Base-by-base conservation (phyloP, 2,888 invertebrate species). In the Chamaedrilus cognettii region DNA sequence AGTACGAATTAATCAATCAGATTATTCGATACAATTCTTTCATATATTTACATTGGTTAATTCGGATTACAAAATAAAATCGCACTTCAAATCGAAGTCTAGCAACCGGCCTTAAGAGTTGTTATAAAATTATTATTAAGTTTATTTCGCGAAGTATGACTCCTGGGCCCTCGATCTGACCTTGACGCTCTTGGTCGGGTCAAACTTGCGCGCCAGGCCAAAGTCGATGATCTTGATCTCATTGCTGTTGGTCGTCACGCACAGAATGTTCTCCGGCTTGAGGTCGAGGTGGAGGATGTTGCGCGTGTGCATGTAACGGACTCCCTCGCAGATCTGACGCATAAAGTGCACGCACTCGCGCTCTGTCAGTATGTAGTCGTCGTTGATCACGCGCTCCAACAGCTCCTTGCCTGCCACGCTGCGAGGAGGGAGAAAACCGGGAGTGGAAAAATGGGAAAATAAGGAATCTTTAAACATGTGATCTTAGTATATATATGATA, bases 241-340 rank as follows among this genome's bases (percentile, higher is more conserved):
- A 86, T 99, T 98, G 59, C 97, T 96, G 65, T 93, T 90, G 82
- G 92, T 92, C 65, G 96, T 94, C 32, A 98, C 88, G 80, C 98
- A 99, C 64, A 99, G 88, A 76, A 99, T 96, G 85, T 99, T 99
- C 85, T 99, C 99, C 23, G 99, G 99, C 89, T 99, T 99, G 87
- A 99, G 90, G 82, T 99, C 99, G 65, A 99, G 87, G 86, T 99
- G 99, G 66, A 99, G 86, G 76, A 99, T 95, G 78, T 92, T 91
- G 84, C 95, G 93, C 66, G 90, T 88, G 82, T 99, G 99, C 79
- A 99, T 96, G 83, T 74, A 99, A 91, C 92, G 91, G 73, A 99
- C 91, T 33, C 96, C 99, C 82, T 97, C 96, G 83, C 96, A 96
- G 74, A 98, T 96, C 86, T 99, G 99, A 33, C 96, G 87, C 89